These are phyloP conservation scores for Augiades crinisus DNA, from an alignment of 2,888 invertebrate genomes.

Conservation along the genomic window DNA sequence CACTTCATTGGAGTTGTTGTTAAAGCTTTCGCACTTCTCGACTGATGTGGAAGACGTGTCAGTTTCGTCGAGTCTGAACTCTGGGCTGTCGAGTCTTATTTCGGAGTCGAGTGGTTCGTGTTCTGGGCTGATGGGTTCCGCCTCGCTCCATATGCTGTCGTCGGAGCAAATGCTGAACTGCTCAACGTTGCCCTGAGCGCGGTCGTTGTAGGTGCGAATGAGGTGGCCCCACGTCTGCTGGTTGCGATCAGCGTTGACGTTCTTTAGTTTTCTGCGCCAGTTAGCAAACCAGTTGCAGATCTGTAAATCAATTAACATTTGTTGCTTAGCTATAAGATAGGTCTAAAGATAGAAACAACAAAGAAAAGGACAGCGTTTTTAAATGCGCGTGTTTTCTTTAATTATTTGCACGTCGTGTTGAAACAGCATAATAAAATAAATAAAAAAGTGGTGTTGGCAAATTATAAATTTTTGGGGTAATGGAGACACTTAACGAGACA, in stretches of 20 bases:
- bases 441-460: too few relatives aligned
- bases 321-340: too few relatives aligned
- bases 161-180: slow-evolving; percentile 90
- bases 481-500: too few relatives aligned
- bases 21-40: slow-evolving; percentile 55
- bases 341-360: too few relatives aligned
- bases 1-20: slow-evolving; percentile 60
- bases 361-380: too few relatives aligned
- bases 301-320: slow-evolving; percentile 48
- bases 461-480: too few relatives aligned
- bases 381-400: too few relatives aligned
- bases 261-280: slow-evolving; percentile 89
- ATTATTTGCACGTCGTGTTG: too few relatives aligned
- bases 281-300: slow-evolving; percentile 93
- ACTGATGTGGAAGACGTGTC: slow-evolving; percentile 50
- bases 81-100: slow-evolving; percentile 52
- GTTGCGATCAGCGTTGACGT: slow-evolving; percentile 85
- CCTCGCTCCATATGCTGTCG: slow-evolving; percentile 90
- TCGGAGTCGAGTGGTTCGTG: slow-evolving; percentile 50
- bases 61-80: slow-evolving; percentile 54
- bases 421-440: too few relatives aligned
- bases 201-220: slow-evolving; percentile 86
- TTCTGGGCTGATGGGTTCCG: slow-evolving; percentile 60
- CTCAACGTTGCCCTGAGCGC: slow-evolving; percentile 89
- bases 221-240: slow-evolving; percentile 88